These are phyloP conservation scores for Loris lydekkerianus DNA, from an alignment of 2,797 vertebrate species.

Conservation along the genomic window DNA sequence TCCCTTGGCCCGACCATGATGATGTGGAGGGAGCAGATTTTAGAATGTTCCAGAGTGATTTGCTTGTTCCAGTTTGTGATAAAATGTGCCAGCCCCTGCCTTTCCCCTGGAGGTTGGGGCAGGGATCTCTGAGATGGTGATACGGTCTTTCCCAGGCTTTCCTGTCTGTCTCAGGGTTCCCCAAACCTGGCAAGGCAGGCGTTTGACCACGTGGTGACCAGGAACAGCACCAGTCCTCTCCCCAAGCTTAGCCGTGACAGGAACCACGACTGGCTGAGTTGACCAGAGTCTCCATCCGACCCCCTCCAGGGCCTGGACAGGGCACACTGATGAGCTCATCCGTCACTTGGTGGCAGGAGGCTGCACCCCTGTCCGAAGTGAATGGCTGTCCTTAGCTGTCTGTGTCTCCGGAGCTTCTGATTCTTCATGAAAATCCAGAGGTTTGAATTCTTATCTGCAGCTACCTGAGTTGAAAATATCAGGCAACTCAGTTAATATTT, in stretches of 20 bases:
- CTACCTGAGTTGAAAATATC: not conserved
- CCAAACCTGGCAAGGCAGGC: not conserved
- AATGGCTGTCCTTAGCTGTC: rapidly evolving
- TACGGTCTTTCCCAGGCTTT: rapidly evolving
- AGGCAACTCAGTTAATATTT: not conserved
- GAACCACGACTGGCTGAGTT: not conserved
- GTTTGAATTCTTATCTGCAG: not conserved
- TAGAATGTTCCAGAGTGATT: not conserved
- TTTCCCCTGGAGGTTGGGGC: too few relatives aligned
- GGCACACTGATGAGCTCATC: rapidly evolving
- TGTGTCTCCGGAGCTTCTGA: rapidly evolving
- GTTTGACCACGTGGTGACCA: not conserved
- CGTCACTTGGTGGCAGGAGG: rapidly evolving
- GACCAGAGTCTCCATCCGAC: too few relatives aligned
- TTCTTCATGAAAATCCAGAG: not conserved
- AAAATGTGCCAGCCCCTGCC: not conserved
- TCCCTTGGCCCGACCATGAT: not conserved
- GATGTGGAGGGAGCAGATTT: not conserved
- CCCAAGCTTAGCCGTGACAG: not conserved
- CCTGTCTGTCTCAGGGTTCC: too few relatives aligned
- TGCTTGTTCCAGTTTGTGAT: not conserved
- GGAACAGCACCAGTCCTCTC: not conserved
- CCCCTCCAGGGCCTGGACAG: not conserved
- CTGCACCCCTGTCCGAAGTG: rapidly evolving
- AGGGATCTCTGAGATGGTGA: not conserved